Evolutionary conservation across 1,140 invertebrate genomes (phyloP).

Genomic region (Drosophila hydei): DNA sequence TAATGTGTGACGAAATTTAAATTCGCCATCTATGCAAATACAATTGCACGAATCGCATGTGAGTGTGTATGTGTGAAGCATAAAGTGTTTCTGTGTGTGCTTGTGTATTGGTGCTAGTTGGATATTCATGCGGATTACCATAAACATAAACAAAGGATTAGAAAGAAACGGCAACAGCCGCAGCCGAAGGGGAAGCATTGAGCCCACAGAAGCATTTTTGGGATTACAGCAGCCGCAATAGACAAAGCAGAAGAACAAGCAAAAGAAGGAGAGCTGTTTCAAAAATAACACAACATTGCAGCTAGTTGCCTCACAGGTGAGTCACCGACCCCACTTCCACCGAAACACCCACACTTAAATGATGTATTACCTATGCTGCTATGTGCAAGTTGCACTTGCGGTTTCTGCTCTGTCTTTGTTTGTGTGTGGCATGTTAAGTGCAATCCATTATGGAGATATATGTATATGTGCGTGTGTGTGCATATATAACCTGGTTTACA

Average conservation of each 20-base stretch:
- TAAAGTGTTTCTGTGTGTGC: conserved; percentile 16
- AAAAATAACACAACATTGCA: conserved; percentile 28
- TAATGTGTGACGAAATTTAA: conserved; percentile 82
- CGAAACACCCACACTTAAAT: conserved; percentile 43
- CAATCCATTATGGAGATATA: conserved; percentile 79
- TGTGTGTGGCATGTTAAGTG: conserved; percentile 79
- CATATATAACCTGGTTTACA: conserved; percentile 8
- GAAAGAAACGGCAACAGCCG: conserved; percentile 44
- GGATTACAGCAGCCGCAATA: conserved; percentile 34
- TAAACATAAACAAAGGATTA: conserved; percentile 79
- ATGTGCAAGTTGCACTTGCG: conserved; percentile 60
- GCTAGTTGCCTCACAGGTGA: conserved; percentile 48
- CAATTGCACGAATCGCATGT: conserved; percentile 53
- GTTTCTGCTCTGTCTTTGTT: conserved; percentile 34
- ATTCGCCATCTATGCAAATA: conserved; percentile 67
- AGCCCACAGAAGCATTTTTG: conserved; percentile 43
- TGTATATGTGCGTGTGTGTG: conserved; percentile 3
- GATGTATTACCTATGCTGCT: conserved; percentile 65
- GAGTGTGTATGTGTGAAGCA: conserved; percentile 5
- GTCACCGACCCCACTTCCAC: conserved; percentile 3
- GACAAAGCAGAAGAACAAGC: background rate
- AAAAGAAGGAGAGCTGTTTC: background rate
- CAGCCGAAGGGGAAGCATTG: conserved; percentile 6
- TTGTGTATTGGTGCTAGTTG: conserved; percentile 32
- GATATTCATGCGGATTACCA: conserved; percentile 66